These are phyloP conservation scores for Phorcus lineatus DNA, from an alignment of 2,888 invertebrate genomes.

Conservation along the genomic window DNA sequence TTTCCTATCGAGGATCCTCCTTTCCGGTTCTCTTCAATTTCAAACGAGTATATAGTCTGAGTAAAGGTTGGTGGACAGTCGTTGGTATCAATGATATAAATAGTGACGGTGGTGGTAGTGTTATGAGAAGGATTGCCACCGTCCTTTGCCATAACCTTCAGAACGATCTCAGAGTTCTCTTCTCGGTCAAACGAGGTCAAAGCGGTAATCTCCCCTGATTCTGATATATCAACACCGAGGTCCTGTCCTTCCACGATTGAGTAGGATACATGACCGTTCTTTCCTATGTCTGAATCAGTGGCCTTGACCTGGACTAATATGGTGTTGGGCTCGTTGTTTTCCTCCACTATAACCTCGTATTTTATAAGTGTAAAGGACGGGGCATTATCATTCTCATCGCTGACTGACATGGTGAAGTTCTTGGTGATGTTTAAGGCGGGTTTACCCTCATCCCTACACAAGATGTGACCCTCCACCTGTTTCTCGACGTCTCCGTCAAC, in stretches of 20 bases:
- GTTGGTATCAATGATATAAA: constrained; percentile 1
- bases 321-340: constrained; percentile 50
- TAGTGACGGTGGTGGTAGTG: background rate
- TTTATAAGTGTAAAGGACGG: constrained; percentile 83
- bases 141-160: constrained; percentile 32
- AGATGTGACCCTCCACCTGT: background rate
- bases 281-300: constrained; percentile 45
- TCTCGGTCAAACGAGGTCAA: constrained; percentile 55
- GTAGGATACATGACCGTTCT: constrained; percentile 51
- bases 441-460: background rate
- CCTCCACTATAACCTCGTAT: constrained; percentile 46
- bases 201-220: constrained; percentile 49
- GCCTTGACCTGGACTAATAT: constrained; percentile 45
- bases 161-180: constrained; percentile 41
- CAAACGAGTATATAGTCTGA: background rate
- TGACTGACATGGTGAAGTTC: constrained; percentile 76
- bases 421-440: background rate
- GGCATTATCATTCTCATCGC: constrained; percentile 92
- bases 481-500: background rate
- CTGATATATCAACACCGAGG: constrained; percentile 50
- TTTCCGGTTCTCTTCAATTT: background rate
- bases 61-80: constrained; percentile 11
- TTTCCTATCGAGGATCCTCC: background rate
- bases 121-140: background rate
- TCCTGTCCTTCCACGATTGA: constrained; percentile 37